Evolutionary conservation across 2,113 vertebrate species (phyloP).

Genomic region (Aptenodytes patagonicus): DNA sequence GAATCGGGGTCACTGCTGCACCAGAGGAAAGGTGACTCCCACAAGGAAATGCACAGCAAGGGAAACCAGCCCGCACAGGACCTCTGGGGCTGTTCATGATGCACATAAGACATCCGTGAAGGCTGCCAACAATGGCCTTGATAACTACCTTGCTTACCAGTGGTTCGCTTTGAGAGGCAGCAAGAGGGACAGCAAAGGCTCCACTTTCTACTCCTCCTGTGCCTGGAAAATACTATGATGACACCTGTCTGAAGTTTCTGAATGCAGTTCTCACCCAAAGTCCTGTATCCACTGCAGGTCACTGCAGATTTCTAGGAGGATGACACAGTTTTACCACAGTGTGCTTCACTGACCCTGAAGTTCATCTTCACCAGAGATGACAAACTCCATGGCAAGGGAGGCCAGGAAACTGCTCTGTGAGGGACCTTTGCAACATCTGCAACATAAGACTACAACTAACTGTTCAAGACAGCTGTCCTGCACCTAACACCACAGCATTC

Average conservation of each 20-base stretch:
- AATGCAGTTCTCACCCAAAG: background rate
- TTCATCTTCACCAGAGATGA: background rate
- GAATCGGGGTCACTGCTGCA: background rate
- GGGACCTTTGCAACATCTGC: background rate
- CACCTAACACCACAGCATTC: background rate
- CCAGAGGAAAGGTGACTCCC: background rate
- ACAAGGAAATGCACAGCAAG: background rate
- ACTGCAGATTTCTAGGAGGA: background rate
- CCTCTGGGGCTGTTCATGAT: background rate
- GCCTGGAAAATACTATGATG: background rate
- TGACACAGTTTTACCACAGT: background rate
- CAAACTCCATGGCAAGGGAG: background rate
- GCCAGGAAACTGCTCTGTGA: background rate
- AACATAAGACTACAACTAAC: rapidly evolving
- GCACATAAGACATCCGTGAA: rapidly evolving
- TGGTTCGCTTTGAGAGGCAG: background rate
- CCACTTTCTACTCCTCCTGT: background rate
- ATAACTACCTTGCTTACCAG: background rate
- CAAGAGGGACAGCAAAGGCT: background rate
- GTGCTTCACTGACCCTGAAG: background rate
- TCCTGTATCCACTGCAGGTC: background rate
- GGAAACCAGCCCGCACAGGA: background rate
- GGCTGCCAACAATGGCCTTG: background rate
- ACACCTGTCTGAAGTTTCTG: background rate
- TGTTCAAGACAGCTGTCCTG: background rate